phyloP scores from a whole-genome alignment of 2,888 invertebrate genomes.

The Hyposoter dolosus region DNA sequence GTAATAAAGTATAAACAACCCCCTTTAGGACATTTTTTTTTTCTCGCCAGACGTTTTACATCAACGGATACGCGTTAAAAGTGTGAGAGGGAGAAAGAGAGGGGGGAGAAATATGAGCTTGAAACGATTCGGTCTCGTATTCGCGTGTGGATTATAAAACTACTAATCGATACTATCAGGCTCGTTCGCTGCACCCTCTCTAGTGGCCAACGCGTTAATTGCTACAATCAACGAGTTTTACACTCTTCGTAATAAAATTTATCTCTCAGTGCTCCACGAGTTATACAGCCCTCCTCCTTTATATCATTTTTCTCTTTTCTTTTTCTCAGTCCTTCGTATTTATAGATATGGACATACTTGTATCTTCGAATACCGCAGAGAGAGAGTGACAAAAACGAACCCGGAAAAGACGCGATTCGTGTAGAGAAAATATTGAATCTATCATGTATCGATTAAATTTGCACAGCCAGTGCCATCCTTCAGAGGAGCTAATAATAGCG shows the following conservation, averaged over 20 bases:
- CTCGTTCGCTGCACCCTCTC: conserved; percentile 14
- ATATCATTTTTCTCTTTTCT: conserved; percentile 5
- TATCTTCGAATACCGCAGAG: too few species aligned
- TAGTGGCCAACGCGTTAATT: conserved; percentile 52
- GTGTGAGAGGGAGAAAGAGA: neutral
- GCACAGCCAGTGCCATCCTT: neutral
- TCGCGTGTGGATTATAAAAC: conserved; percentile 52
- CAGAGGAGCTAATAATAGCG: neutral
- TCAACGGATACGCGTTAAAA: neutral
- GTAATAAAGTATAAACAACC: conserved; percentile 61
- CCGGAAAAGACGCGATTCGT: neutral
- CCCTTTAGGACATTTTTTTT: conserved; percentile 22
- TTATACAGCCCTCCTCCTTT: conserved; percentile 31
- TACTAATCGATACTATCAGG: conserved; percentile 62
- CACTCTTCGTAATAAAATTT: conserved; percentile 57
- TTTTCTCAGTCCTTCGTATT: neutral
- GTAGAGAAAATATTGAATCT: conserved; percentile 17
- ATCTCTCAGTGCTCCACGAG: conserved; percentile 34
- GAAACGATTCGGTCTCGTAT: conserved; percentile 33
- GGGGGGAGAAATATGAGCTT: neutral
- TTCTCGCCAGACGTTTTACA: conserved; percentile 29
- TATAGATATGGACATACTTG: neutral
- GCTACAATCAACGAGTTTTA: conserved; percentile 54
- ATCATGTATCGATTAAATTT: conserved; percentile 48
- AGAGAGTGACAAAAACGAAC: neutral